Conservation (phyloP, 1,140 invertebrate genomes). For the Tribolium castaneum region DNA sequence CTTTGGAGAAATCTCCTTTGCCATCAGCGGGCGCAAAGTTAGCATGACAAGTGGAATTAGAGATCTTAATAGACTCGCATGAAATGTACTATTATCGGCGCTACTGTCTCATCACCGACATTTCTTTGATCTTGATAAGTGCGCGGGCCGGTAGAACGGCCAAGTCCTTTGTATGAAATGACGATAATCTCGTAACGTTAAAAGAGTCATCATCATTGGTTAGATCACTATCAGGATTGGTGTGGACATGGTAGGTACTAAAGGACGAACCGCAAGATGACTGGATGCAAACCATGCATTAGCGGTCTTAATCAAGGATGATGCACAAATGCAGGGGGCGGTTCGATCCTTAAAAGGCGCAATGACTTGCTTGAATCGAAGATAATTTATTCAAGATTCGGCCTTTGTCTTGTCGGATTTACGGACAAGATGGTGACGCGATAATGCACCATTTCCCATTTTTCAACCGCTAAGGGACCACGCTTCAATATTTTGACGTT, state of each 20-base stretch:
- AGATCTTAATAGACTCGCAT: constrained; percentile 6
- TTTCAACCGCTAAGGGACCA: neutral
- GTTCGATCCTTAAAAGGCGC: constrained; percentile 15
- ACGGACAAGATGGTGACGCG: constrained; percentile 24
- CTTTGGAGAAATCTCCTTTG: neutral
- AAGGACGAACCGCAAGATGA: constrained; percentile 26
- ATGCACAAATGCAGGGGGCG: constrained; percentile 32
- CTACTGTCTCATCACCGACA: constrained; percentile 11
- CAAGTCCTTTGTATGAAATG: constrained; percentile 6
- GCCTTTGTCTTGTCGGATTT: constrained; percentile 33
- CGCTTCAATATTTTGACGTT: constrained; percentile 5
- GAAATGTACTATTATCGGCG: constrained; percentile 20
- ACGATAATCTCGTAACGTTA: constrained; percentile 21
- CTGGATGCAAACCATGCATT: constrained; percentile 15
- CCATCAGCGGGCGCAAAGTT: neutral
- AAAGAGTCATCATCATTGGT: constrained; percentile 33
- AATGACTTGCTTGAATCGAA: constrained; percentile 4
- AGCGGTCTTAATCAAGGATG: constrained; percentile 28
- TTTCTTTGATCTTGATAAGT: constrained; percentile 7
- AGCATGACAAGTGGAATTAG: constrained; percentile 19
- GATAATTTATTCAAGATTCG: constrained; percentile 27
- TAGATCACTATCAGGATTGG: constrained; percentile 11
- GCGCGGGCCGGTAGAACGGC: neutral
- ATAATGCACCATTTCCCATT: constrained; percentile 14
- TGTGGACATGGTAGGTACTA: constrained; percentile 24